Evolutionary conservation across 2,888 invertebrate species (phyloP).

Genomic region (Teinopalpus imperialis): DNA sequence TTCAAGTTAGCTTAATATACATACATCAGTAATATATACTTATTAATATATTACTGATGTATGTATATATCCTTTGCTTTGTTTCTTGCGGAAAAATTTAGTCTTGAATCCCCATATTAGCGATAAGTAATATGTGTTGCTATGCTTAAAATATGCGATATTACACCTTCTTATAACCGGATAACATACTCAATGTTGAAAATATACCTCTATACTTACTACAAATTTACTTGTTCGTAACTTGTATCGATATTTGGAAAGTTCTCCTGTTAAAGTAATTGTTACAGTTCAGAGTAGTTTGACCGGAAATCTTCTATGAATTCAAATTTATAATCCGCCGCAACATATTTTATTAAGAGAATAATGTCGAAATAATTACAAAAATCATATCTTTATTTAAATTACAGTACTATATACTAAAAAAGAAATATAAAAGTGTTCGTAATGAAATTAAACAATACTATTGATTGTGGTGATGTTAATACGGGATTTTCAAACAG

Average conservation of each 20-base stretch:
- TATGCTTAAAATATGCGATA: not conserved
- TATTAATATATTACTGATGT: too few species aligned
- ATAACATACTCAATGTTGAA: conserved; percentile 1
- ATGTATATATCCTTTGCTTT: not conserved
- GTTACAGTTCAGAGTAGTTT: not conserved
- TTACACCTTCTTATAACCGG: not conserved
- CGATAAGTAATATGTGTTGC: not conserved
- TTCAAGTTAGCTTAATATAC: conserved; percentile 6
- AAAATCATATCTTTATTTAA: too few species aligned
- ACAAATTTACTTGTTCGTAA: not conserved
- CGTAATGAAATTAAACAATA: too few species aligned
- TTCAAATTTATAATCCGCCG: conserved; percentile 20
- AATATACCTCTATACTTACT: not conserved
- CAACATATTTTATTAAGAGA: too few species aligned
- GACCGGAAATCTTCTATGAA: not conserved
- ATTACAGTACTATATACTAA: too few species aligned
- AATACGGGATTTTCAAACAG: too few species aligned
- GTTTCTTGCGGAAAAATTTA: not conserved
- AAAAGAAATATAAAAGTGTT: too few species aligned
- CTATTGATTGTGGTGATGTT: too few species aligned
- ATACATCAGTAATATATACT: too few species aligned
- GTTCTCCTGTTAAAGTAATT: not conserved
- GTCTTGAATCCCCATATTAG: not conserved
- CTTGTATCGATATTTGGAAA: not conserved
- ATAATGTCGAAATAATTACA: too few species aligned